phyloP scores from a whole-genome alignment of 2,797 vertebrate species.

The Syncerus caffer region DNA sequence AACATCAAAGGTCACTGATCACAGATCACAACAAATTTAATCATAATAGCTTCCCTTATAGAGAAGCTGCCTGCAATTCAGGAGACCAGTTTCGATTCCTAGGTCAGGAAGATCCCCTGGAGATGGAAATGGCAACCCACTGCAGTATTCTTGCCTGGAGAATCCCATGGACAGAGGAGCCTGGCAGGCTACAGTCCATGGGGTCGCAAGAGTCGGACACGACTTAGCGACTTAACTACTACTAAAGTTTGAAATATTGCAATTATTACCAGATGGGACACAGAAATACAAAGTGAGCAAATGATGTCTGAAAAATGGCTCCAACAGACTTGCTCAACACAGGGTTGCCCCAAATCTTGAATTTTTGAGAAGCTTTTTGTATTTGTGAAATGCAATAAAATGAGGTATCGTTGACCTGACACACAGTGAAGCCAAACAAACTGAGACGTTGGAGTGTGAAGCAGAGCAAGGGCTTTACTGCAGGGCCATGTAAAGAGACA shows the following conservation, averaged over 20 bases:
- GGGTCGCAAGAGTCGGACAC: fast-evolving
- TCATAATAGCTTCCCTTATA: no score
- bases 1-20: background rate
- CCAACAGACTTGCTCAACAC: background rate
- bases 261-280: background rate
- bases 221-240: no score
- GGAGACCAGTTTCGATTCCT: fast-evolving
- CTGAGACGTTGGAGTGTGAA: background rate
- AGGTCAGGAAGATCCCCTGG: no score
- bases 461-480: background rate
- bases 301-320: background rate
- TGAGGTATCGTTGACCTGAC: background rate
- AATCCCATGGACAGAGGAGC: no score
- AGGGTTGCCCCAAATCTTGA: background rate
- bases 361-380: background rate
- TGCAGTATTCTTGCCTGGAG: no score
- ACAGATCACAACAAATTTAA: background rate
- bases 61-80: no score
- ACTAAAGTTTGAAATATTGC: background rate
- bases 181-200: no score
- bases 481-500: background rate
- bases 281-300: background rate
- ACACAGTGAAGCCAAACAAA: background rate
- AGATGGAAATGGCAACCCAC: no score
- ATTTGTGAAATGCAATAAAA: background rate